A percentile compares a stretch with the other conserved stretches of the same genome.
phyloP scores from a whole-genome alignment of 2,888 invertebrate species.

The Limnephilus marmoratus region DNA sequence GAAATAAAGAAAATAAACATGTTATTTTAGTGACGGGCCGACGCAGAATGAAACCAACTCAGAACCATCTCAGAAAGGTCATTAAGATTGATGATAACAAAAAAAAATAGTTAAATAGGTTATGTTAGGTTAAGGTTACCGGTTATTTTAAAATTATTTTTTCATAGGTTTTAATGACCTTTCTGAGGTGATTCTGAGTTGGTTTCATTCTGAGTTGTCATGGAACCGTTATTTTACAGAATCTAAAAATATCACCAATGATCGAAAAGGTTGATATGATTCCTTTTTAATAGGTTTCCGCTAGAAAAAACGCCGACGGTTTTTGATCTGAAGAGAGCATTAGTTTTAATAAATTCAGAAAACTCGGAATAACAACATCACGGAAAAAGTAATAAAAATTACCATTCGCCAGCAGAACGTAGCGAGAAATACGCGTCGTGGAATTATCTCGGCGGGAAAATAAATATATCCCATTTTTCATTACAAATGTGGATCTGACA shows the following conservation, averaged over 20 bases:
- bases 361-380: not conserved
- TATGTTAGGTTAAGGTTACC: too few relatives aligned
- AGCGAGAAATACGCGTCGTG: not conserved
- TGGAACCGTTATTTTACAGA: not conserved
- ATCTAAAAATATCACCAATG: not conserved
- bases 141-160: too few relatives aligned
- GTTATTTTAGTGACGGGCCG: too few relatives aligned
- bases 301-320: not conserved
- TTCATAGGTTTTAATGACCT: too few relatives aligned
- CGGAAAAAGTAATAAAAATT: not conserved
- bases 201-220: too few relatives aligned
- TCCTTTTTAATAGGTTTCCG: not conserved
- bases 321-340: not conserved
- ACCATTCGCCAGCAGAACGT: not conserved
- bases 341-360: not conserved
- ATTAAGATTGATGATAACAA: too few relatives aligned
- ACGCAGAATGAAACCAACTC: too few relatives aligned
- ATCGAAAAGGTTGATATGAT: not conserved
- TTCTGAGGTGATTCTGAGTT: too few relatives aligned
- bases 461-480: constrained; percentile 14
- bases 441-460: not conserved
- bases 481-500: constrained; percentile 16
- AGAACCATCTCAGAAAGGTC: too few relatives aligned
- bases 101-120: too few relatives aligned
- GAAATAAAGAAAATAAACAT: too few relatives aligned